A percentile compares a stretch with the other conserved stretches of the same genome.
Conservation (phyloP, 2,888 invertebrate genomes). For the Lepidochrysops patricia region DNA sequence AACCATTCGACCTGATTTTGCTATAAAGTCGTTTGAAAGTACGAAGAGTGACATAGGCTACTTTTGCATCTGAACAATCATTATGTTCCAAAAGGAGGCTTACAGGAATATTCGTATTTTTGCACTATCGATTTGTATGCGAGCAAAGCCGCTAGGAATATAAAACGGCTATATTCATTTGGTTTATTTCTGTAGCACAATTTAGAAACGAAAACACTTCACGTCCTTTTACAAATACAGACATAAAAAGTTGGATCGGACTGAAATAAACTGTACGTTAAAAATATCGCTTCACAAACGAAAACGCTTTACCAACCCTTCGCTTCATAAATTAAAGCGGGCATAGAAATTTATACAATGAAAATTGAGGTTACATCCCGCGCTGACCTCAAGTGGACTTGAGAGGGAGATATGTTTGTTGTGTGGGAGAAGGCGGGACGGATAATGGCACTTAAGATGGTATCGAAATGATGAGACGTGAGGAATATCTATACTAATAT, state of each 20-base stretch:
- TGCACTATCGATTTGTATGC: too few species aligned
- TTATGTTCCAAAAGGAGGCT: too few species aligned
- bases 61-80: too few species aligned
- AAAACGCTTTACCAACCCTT: constrained; percentile 26
- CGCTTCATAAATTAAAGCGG: constrained; percentile 25
- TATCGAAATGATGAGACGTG: constrained; percentile 49
- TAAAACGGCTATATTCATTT: too few species aligned
- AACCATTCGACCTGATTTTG: too few species aligned
- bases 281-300: constrained; percentile 28
- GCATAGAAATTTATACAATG: constrained; percentile 47
- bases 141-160: too few species aligned
- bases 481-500: constrained; percentile 19
- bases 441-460: constrained; percentile 59
- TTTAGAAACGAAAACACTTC: neutral
- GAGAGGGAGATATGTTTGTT: constrained; percentile 33
- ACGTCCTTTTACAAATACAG: neutral
- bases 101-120: too few species aligned
- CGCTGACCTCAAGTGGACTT: constrained; percentile 47
- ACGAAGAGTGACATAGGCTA: too few species aligned
- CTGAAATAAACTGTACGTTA: constrained; percentile 24
- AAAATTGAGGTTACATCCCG: constrained; percentile 52
- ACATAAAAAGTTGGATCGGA: constrained; percentile 21
- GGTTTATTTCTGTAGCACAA: neutral
- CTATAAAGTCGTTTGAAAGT: too few species aligned
- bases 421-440: constrained; percentile 36